Evolutionary conservation across 2,888 invertebrate species (phyloP), one percentile per base, ranked within the genome.

Genomic region (Adela reaumurella): DNA sequence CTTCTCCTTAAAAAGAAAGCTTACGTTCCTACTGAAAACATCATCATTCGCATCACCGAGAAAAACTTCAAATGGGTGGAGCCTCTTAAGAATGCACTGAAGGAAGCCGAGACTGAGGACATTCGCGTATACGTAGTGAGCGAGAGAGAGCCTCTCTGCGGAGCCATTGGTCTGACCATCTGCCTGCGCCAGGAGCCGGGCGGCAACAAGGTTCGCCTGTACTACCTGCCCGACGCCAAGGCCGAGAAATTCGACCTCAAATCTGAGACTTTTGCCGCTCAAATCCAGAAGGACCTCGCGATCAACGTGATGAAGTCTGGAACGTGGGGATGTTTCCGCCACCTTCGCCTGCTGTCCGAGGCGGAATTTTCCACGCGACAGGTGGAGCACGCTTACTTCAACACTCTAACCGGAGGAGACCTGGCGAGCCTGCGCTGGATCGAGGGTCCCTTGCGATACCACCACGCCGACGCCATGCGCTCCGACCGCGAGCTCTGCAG

Each of bases 331-430:
- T 83, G 86, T 45, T 93, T 87, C 78, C 84, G 94, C 24, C 97
- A 97, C 68, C 70, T 95, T 52, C 80, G 77, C 55, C 69, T 92
- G 51, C 85, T 87, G 57, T 68, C 61, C 52, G 57, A 59, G 47
- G 57, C 55, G 49, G 70, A 67, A 44, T 69, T 16, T n/a, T 19
- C 20, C 84, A 19, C n/a, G 24, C 19, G 4, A 43, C 83, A 85
- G 67, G 90, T 94, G 49, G 90, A 94, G 65, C 94, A 97, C 74
- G 97, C 97, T 14, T 97, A 94, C 72, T 90, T 98, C 47, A 97
- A 98, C 74, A 90, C 95, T 1, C 68, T 95, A 57, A 89, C 88
- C 16, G 85, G 97, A 63, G 98, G 98, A 50, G 98, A 99, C 76
- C 83, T 99, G 56, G 87, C 96, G 17, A 96, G 92, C 58, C 83